Percentiles rank a stretch among this genome's conserved stretches.
Conservation (phyloP, 2,888 invertebrate species). For the Andrena haemorrhoa region DNA sequence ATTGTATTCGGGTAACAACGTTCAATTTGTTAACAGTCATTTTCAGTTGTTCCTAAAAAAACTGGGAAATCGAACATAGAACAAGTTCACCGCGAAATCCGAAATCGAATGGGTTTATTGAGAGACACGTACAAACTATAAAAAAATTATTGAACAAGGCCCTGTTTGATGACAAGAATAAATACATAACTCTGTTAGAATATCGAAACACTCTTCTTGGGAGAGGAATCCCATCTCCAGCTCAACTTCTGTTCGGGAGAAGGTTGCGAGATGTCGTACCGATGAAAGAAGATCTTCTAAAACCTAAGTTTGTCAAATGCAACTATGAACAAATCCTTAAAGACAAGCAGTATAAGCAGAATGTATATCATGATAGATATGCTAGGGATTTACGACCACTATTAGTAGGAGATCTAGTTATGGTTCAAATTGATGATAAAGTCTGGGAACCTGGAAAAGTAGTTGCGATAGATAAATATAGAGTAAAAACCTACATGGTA, state of each 20-base stretch:
- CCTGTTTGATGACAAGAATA: neutral
- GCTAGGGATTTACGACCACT: neutral
- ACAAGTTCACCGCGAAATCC: neutral
- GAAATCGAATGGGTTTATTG: constrained; percentile 1
- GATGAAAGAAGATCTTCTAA: neutral
- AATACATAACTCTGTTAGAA: neutral
- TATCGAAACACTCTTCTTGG: neutral
- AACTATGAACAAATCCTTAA: constrained; percentile 4
- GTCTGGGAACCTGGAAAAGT: neutral
- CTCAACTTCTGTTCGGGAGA: neutral
- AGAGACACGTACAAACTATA: neutral
- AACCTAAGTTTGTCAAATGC: neutral
- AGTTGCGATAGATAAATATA: neutral
- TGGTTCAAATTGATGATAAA: neutral
- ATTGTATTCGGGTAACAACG: neutral
- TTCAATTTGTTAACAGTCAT: neutral
- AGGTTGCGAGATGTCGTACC: neutral
- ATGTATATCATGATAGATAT: constrained; percentile 3
- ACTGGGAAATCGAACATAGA: neutral
- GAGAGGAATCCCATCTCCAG: neutral
- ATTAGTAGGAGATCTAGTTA: neutral
- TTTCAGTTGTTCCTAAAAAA: neutral
- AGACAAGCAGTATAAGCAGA: constrained; percentile 15
- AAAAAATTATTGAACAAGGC: neutral
- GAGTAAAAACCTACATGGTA: neutral